These are phyloP conservation scores for Halichoerus grypus DNA, from an alignment of 2,113 vertebrate genomes.

Conservation along the genomic window DNA sequence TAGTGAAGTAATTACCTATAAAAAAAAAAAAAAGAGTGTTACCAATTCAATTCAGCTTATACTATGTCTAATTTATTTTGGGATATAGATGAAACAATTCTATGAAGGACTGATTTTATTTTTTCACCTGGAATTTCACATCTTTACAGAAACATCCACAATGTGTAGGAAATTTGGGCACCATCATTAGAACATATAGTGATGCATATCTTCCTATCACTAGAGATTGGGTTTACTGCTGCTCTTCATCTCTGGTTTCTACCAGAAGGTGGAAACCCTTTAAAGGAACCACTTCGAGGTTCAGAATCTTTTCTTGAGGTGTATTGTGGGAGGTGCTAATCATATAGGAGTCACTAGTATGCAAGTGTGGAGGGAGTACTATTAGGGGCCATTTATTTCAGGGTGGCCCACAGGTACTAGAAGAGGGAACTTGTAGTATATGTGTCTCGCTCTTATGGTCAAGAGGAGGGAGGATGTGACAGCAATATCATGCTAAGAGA, in stretches of 20 bases:
- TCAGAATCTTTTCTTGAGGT: neutral
- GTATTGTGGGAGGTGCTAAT: neutral
- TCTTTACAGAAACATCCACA: neutral
- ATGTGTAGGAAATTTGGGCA: neutral
- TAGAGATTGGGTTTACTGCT: neutral
- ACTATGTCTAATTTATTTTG: neutral
- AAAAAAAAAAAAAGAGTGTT: neutral
- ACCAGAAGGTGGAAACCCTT: neutral
- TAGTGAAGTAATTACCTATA: neutral
- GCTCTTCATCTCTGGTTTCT: neutral
- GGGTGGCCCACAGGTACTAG: neutral
- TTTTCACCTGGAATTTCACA: neutral
- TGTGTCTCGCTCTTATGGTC: neutral
- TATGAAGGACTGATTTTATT: neutral
- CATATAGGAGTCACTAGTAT: neutral
- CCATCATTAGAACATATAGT: neutral
- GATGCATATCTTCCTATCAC: neutral
- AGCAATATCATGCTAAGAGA: neutral
- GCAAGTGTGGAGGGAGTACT: neutral
- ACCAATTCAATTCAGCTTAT: neutral
- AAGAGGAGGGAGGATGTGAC: neutral
- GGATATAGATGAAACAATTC: neutral
- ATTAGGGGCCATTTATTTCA: neutral
- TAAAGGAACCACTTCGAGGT: neutral
- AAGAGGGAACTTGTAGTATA: neutral